Percentiles rank a stretch among this genome's conserved stretches.
These are phyloP conservation scores for Philopotamus ludificatus DNA, from an alignment of 1,140 invertebrate species.

Conservation along the genomic window DNA sequence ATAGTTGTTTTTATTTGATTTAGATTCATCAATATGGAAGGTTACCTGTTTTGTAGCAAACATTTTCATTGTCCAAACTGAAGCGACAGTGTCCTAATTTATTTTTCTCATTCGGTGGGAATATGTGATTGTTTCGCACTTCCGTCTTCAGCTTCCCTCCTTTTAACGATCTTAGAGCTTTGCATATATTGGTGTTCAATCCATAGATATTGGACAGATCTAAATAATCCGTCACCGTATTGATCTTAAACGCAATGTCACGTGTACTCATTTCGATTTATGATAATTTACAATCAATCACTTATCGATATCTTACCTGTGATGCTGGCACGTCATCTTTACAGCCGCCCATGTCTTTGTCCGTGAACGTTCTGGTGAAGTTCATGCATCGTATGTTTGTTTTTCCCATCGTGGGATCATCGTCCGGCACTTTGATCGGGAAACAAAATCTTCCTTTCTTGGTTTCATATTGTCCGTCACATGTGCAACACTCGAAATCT, in stretches of 20 bases:
- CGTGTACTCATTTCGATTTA: no score
- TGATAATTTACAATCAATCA: not conserved
- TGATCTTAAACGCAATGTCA: conserved; percentile 57
- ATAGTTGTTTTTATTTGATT: not conserved
- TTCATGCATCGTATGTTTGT: conserved; percentile 42
- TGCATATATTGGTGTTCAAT: conserved; percentile 52
- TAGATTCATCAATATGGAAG: conserved; percentile 13
- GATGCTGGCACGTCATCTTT: conserved; percentile 33
- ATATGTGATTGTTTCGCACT: conserved; percentile 43
- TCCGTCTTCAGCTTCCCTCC: conserved; percentile 51
- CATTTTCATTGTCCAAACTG: conserved; percentile 38
- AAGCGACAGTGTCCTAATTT: conserved; percentile 47
- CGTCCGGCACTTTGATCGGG: conserved; percentile 28
- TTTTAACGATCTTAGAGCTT: conserved; percentile 49
- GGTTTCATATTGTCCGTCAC: conserved; percentile 13
- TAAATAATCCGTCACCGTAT: conserved; percentile 68
- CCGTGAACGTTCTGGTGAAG: conserved; percentile 48
- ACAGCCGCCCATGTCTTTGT: conserved; percentile 53
- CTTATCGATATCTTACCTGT: conserved; percentile 14
- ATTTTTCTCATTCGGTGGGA: conserved; percentile 48
- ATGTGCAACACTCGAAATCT: conserved; percentile 27
- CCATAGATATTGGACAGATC: conserved; percentile 74
- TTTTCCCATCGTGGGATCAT: conserved; percentile 22
- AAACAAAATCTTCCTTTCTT: conserved; percentile 26
- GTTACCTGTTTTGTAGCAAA: conserved; percentile 54